Evolutionary conservation across 2,888 invertebrate genomes (phyloP).

Genomic region (Sturmia bella): DNA sequence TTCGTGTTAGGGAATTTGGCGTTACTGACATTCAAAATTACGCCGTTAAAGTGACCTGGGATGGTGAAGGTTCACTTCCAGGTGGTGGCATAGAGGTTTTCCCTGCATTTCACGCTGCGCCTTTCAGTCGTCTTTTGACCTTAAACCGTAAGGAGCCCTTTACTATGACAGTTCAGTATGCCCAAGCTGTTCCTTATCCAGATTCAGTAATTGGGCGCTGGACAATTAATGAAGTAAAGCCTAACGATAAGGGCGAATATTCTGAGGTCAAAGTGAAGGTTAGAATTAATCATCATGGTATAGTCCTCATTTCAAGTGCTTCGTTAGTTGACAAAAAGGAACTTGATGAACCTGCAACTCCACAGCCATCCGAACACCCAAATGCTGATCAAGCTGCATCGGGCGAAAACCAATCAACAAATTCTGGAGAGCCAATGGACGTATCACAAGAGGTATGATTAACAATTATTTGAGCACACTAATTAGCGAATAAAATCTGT

Average conservation of each 20-base stretch:
- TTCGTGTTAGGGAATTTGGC: slow-evolving; percentile 97
- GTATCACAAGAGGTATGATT: slow-evolving; percentile 83
- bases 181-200: slow-evolving; percentile 88
- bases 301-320: slow-evolving; percentile 93
- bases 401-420: slow-evolving; percentile 70
- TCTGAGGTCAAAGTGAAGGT: slow-evolving; percentile 98
- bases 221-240: slow-evolving; percentile 91
- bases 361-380: slow-evolving; percentile 79
- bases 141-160: slow-evolving; percentile 96
- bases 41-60: slow-evolving; percentile 92
- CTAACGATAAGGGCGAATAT: slow-evolving; percentile 93
- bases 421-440: slow-evolving; percentile 81
- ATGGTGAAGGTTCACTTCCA: slow-evolving; percentile 85
- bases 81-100: slow-evolving; percentile 95
- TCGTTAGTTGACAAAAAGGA: slow-evolving; percentile 90
- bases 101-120: slow-evolving; percentile 92
- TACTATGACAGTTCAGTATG: slow-evolving; percentile 92
- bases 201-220: slow-evolving; percentile 91
- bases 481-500: slow-evolving; percentile 8
- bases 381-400: slow-evolving; percentile 74
- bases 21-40: slow-evolving; percentile 96
- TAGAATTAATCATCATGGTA: slow-evolving; percentile 95
- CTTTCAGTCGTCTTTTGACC: slow-evolving; percentile 96
- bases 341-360: slow-evolving; percentile 77
- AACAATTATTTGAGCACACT: not conserved